Evolutionary conservation across 2,888 invertebrate genomes (phyloP).

Genomic region (Andrena praecox): DNA sequence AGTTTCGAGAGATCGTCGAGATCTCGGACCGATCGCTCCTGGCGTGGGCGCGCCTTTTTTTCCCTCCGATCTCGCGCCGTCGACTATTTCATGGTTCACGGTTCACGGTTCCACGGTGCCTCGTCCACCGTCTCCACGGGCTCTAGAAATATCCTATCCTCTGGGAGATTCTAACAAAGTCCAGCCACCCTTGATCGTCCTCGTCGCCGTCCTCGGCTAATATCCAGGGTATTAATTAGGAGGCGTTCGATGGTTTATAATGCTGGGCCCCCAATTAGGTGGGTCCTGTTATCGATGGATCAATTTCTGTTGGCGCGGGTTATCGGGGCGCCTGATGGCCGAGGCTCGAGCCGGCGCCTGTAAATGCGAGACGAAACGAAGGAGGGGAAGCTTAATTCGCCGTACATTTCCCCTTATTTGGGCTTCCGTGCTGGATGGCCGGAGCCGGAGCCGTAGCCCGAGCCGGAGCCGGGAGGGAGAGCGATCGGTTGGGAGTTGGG

Average conservation of each 20-base stretch:
- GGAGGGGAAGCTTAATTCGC: conserved; percentile 76
- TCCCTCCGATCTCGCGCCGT: conserved; percentile 38
- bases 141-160: background rate
- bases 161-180: background rate
- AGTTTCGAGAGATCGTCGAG: conserved; percentile 58
- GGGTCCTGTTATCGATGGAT: conserved; percentile 32
- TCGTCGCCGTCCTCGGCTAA: background rate
- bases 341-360: conserved; percentile 52
- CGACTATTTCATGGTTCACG: conserved; percentile 26
- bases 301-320: conserved; percentile 33
- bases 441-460: conserved; percentile 20
- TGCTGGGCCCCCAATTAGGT: conserved; percentile 20
- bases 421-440: conserved; percentile 76
- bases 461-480: conserved; percentile 43
- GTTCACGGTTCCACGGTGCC: background rate
- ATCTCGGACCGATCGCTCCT: conserved; percentile 58
- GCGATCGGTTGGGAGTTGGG: conserved; percentile 56
- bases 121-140: background rate
- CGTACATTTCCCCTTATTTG: conserved; percentile 80
- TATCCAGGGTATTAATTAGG: background rate
- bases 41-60: conserved; percentile 52
- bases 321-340: conserved; percentile 43
- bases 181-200: background rate
- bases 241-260: conserved; percentile 16
- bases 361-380: conserved; percentile 29